A percentile compares a stretch with the other conserved stretches of the same genome.
Conservation (phyloP, 1,140 invertebrate genomes). For the Agraylea sexmaculata region DNA sequence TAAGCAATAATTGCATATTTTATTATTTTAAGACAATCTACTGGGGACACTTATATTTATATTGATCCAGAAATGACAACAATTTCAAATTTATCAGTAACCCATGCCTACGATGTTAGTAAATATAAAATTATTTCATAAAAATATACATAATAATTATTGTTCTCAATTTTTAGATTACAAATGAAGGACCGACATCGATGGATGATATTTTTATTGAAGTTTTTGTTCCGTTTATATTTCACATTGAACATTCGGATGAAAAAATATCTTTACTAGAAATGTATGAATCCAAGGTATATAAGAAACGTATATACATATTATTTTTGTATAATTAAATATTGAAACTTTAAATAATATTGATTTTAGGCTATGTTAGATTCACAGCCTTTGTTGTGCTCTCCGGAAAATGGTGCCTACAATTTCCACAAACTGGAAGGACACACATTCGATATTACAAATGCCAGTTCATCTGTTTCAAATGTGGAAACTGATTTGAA, state of each 20-base stretch:
- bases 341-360: background rate
- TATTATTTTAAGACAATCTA: slow-evolving; percentile 8
- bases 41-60: slow-evolving; percentile 4
- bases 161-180: slow-evolving; percentile 9
- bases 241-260: slow-evolving; percentile 2
- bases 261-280: slow-evolving; percentile 5
- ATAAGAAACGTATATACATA: background rate
- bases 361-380: background rate
- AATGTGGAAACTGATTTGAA: too few species aligned
- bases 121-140: background rate
- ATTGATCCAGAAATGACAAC: slow-evolving; percentile 7
- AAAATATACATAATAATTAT: background rate
- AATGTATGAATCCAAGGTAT: slow-evolving; percentile 10
- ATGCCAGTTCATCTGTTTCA: background rate
- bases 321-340: background rate
- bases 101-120: slow-evolving; percentile 12
- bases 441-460: background rate
- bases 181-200: slow-evolving; percentile 12
- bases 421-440: background rate
- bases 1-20: background rate
- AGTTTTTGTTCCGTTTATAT: slow-evolving; percentile 10
- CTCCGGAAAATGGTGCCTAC: background rate
- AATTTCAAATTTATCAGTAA: slow-evolving; percentile 6
- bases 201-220: slow-evolving; percentile 7
- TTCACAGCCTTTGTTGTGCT: background rate